Base-by-base conservation (phyloP, 2,888 invertebrate genomes). In the Agrochola circellaris region DNA sequence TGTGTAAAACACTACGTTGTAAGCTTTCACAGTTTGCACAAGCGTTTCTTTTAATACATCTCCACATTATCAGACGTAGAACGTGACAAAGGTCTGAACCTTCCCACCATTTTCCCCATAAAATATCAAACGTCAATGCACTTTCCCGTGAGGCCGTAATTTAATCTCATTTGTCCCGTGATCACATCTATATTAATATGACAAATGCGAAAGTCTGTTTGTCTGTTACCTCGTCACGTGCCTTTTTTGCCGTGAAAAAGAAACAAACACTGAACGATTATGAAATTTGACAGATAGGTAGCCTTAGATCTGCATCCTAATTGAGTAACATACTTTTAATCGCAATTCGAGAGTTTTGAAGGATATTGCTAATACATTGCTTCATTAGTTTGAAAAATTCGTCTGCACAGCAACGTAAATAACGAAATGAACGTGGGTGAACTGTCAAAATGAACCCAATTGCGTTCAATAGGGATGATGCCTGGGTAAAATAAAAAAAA, bases 101-200 rank as follows among this genome's bases (percentile, higher is more conserved):
- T 48, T 64, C 30, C 58, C 58, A 45, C 74, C 64, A 65, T 20
- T 62, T 34, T 34, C 8, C 17, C 15, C 8, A 38, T 51, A 26
- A 62, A 81, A 77, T 81, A 20, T 38, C 34, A 64, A 68, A 68
- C 34, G 70, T 76, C 70, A 81, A 71, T 71, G 70, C 58, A 67
- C 56, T 54, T 45, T 1, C 13, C 13, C 71, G n/a, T 15, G 34
- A 34, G 23, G 3, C 8, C 23, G 30, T 45, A 48, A 58, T 71
- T 62, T 45, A 67, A 42, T 67, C 45, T 64, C 34, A 20, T 45
- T 30, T 13, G 60, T 65, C 2, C 30, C 42, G 34, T 77, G 38
- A 56, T 11, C 30, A 69, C 45, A 48, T 48, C 26, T 11, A 13
- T 30, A 23, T 23, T 0, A 2, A 15, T 30, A 8, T 30, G 15